Base-by-base conservation (phyloP, 2,113 vertebrate species). In the Sceloporus undulatus region DNA sequence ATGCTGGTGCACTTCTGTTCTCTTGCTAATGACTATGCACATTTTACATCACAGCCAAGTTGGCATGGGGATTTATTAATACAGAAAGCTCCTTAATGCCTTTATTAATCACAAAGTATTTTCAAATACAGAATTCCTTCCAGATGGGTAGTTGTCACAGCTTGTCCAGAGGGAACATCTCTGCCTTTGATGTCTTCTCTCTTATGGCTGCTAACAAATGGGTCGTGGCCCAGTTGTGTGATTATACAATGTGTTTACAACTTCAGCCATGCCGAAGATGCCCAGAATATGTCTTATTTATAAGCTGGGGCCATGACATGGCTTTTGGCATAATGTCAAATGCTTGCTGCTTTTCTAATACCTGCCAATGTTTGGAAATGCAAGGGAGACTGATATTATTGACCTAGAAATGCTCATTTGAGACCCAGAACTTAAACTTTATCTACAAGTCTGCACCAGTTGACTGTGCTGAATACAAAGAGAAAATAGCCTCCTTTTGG, bases 101-200 rank as follows among this genome's bases (percentile, higher is more conserved):
- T 91, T 91, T 90, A 88, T 89, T 93, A 93, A 92, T 91, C 92
- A 93, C 11, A 79, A 88, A 80, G 18, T 86, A 82, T 59, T 9
- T 92, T 91, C 16, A 89, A 87, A 77, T 13, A 29, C 79, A 90
- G 92, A 86, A 88, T 66, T 93, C 89, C 82, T 75, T 78, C 79
- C 93, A 94, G 91, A 93, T 93, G 91, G 91, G 89, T 88, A 91
- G 92, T 89, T 92, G 71, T 89, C 0, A n/a, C 87, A 71, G 83
- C 71, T 88, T 76, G 85, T 86, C 92, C 92, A 62, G 89, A 87
- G 92, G 90, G 85, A 92, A 86, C 87, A 79, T 79, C 89, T 91
- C 88, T 90, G 93, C 92, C 75, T 87, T 92, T 91, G 90, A 94
- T 94, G 89, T 91, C 91, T 93, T 93, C 92, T 84, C 93, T 93